Evolutionary conservation across 2,113 vertebrate species (phyloP), one percentile per base, ranked within the genome.

Genomic region (Theropithecus gelada): DNA sequence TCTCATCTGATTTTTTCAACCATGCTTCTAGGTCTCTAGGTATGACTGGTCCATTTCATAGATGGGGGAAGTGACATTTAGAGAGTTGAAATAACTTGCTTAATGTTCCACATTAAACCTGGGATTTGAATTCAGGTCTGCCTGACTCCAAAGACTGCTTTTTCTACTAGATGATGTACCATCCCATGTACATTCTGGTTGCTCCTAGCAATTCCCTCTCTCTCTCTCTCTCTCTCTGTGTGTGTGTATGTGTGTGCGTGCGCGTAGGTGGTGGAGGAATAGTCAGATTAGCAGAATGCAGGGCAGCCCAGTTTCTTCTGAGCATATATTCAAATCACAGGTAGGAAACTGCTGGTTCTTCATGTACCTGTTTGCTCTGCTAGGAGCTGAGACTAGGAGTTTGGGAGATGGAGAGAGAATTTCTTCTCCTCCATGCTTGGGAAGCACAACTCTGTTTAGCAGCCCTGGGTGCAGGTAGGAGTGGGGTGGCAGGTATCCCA

Each of bases 171-270:
- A 70, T 32, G 86, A 32, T 83, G 20, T 48, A 17, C 22, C 48
- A 55, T 8, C 20, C 6, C 8, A 27, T 75, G 52, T 23, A 55
- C 0, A 27, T 23, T 73, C 48, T 52, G 48, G 52, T 10, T 85
- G 18, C 12, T 40, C 27, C 27, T 16, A 79, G 92, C 38, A n/a
- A n/a, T 79, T 64, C 52, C 7, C 6, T 55, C 52, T 55, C 6
- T 55, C 52, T 55, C 1, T 55, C 6, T 55, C 5, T 55, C 20
- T 61, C 17, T 55, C 16, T 55, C 52, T 55, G 18, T 55, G 52
- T 55, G 52, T 55, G 52, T 18, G 52, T 18, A 17, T 18, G 52
- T 6, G 35, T 2, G 8, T 0, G 8, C 8, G 8, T 2, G 0
- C 3, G 8, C 72, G 20, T 45, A 30, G 20, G 11, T 45, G 45